Percentiles rank a stretch among this genome's conserved stretches.
phyloP scores from a whole-genome alignment of 2,888 invertebrate genomes.

The Hydraecia micacea region DNA sequence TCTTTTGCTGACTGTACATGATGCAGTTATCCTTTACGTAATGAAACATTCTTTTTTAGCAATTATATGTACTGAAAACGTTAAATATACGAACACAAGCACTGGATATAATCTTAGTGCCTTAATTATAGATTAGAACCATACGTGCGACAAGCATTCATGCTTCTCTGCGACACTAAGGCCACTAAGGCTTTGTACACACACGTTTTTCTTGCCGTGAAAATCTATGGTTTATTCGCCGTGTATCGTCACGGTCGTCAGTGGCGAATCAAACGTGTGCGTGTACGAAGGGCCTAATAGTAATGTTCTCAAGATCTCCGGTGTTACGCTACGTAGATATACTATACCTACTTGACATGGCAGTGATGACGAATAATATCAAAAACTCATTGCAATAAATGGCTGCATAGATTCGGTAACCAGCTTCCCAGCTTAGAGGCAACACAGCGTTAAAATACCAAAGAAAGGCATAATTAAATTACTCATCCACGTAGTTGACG shows the following conservation, averaged over 20 bases:
- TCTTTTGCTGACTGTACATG: too few relatives aligned
- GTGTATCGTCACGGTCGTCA: too few relatives aligned
- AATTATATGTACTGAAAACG: neutral
- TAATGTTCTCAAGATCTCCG: neutral
- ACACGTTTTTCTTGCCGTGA: too few relatives aligned
- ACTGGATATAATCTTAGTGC: neutral
- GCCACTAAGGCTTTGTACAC: too few relatives aligned
- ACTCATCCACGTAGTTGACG: neutral
- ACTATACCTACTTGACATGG: neutral
- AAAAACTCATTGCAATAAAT: neutral
- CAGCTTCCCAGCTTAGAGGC: neutral
- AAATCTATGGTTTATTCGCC: too few relatives aligned
- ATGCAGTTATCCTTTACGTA: neutral
- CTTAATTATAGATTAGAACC: neutral
- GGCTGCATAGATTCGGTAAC: neutral
- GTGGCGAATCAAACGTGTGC: too few relatives aligned
- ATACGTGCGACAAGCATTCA: neutral
- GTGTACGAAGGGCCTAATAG: too few relatives aligned
- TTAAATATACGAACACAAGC: too few relatives aligned
- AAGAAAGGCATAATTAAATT: neutral
- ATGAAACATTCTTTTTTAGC: neutral
- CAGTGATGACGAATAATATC: neutral
- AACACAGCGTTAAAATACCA: neutral
- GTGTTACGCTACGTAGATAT: neutral
- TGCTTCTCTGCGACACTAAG: neutral